Conservation (phyloP, 2,113 vertebrate species). For the Varanus komodoensis region DNA sequence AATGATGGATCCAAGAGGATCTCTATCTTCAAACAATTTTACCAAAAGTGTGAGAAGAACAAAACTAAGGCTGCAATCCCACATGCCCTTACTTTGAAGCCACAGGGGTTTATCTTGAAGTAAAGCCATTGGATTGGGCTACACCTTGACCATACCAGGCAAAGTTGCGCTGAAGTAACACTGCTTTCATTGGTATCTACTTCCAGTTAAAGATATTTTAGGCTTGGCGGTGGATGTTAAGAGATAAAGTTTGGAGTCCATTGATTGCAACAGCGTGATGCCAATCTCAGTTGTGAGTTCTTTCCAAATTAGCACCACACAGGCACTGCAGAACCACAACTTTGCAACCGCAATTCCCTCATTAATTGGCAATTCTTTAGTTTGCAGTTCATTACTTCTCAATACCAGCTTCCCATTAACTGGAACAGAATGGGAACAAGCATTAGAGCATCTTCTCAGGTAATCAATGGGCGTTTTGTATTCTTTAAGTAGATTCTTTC, state of each 20-base stretch:
- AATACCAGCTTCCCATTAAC: constrained; percentile 22
- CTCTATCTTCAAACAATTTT: constrained; percentile 12
- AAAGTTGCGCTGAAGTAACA: not conserved
- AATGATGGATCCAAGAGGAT: constrained; percentile 4
- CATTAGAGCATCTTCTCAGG: not conserved
- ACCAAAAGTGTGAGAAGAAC: constrained; percentile 20
- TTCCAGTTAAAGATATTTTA: not conserved
- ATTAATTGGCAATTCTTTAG: constrained; percentile 27
- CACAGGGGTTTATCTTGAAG: not conserved
- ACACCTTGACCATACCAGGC: not conserved
- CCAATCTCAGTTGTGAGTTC: constrained; percentile 4
- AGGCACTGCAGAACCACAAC: not conserved
- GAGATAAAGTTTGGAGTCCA: not conserved
- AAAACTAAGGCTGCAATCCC: constrained; percentile 28
- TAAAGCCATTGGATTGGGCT: not conserved
- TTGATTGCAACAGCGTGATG: constrained; percentile 7
- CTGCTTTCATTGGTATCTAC: not conserved
- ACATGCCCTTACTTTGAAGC: not conserved
- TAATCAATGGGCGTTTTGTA: constrained; percentile 30
- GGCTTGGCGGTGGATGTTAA: not conserved
- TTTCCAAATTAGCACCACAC: not conserved
- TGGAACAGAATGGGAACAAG: constrained; percentile 1
- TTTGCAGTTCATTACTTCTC: constrained; percentile 17
- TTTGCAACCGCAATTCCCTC: constrained; percentile 1
- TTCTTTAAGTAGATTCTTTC: constrained; percentile 20